A percentile compares a stretch with the other conserved stretches of the same genome.
These are phyloP conservation scores for Luehdorfia chinensis DNA, from an alignment of 1,140 invertebrate genomes.

Conservation along the genomic window DNA sequence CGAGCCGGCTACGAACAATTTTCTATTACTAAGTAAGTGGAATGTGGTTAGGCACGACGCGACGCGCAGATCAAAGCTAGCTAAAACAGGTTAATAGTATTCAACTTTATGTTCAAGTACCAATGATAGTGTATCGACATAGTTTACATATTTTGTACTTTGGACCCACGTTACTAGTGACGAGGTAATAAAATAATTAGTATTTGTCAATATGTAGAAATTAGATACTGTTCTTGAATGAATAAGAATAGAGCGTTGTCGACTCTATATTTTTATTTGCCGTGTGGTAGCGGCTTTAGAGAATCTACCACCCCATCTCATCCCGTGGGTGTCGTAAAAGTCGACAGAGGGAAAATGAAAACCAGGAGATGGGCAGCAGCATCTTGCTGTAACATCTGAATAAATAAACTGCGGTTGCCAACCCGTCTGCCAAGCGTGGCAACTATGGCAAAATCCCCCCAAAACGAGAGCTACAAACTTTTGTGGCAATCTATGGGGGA, in stretches of 20 bases:
- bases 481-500: too few species aligned
- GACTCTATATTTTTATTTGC: too few species aligned
- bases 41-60: constrained; percentile 55
- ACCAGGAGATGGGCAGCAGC: too few species aligned
- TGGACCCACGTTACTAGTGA: neutral
- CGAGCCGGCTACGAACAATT: constrained; percentile 14
- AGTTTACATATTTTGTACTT: constrained; percentile 25
- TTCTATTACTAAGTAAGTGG: constrained; percentile 47
- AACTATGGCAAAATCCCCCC: too few species aligned
- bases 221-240: constrained; percentile 13
- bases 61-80: constrained; percentile 42
- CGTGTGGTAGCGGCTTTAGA: too few species aligned
- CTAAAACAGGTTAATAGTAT: constrained; percentile 61
- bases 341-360: too few species aligned
- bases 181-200: constrained; percentile 14
- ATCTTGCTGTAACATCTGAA: too few species aligned
- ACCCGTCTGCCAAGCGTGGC: too few species aligned
- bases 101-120: constrained; percentile 47
- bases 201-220: constrained; percentile 21
- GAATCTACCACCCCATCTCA: too few species aligned
- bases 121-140: constrained; percentile 35
- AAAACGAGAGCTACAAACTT: too few species aligned
- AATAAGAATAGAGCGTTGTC: constrained; percentile 39
- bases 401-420: too few species aligned
- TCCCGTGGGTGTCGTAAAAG: too few species aligned